A percentile compares a stretch with the other conserved stretches of the same genome.
Evolutionary conservation across 2,113 vertebrate species (phyloP).

Genomic region (Sardina pilchardus): DNA sequence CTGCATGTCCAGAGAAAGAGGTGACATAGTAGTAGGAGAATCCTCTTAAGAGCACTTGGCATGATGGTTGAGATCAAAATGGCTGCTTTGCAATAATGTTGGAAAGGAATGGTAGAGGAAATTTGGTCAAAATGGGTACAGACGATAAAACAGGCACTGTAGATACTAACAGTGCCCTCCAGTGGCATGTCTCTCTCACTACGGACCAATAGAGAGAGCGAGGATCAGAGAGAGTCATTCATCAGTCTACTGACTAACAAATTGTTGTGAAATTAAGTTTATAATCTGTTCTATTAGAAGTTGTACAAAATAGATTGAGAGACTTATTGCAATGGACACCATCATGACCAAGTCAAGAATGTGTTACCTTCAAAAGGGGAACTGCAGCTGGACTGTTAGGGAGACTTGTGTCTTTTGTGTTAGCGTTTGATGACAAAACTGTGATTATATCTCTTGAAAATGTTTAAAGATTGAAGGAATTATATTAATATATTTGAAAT

Average conservation of each 20-base stretch:
- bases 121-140: not conserved
- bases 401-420: constrained; percentile 59
- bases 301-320: constrained; percentile 14
- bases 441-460: constrained; percentile 76
- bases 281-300: not conserved
- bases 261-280: not conserved
- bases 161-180: not conserved
- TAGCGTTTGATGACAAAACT: constrained; percentile 76
- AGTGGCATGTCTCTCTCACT: not conserved
- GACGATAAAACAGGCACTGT: not conserved
- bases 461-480: constrained; percentile 69
- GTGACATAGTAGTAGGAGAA: not conserved
- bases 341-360: constrained; percentile 43
- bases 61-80: constrained; percentile 6
- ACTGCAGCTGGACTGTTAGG: constrained; percentile 65
- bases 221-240: not conserved
- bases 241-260: not conserved
- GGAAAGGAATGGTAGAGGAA: not conserved
- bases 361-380: constrained; percentile 56
- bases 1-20: not conserved
- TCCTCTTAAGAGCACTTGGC: not conserved
- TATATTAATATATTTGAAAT: constrained; percentile 75
- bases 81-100: constrained; percentile 15
- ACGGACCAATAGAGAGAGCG: not conserved
- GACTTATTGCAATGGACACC: constrained; percentile 22